Conservation (phyloP, 2,888 invertebrate species). For the Eristalinus aeneus region DNA sequence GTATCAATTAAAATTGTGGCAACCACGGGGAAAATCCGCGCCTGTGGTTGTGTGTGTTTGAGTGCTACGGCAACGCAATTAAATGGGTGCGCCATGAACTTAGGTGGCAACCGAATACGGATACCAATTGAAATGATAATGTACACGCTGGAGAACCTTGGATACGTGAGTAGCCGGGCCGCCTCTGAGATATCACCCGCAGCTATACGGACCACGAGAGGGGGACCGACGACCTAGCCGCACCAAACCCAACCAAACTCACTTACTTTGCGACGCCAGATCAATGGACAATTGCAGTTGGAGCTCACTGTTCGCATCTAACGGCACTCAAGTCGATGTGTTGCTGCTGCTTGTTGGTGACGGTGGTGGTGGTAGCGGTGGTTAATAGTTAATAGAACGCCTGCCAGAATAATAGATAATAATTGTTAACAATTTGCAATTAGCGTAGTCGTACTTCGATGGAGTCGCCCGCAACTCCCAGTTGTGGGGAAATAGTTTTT, state of each 20-base stretch:
- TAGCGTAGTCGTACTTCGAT: conserved; percentile 31
- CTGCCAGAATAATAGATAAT: conserved; percentile 69
- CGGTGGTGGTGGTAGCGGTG: conserved; percentile 28
- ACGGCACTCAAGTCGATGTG: conserved; percentile 29
- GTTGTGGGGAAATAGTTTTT: conserved; percentile 30
- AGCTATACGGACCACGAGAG: conserved; percentile 27
- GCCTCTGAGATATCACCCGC: conserved; percentile 63
- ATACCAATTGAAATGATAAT: conserved; percentile 68
- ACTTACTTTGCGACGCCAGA: neutral
- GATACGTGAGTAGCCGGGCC: conserved; percentile 48
- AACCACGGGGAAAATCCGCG: conserved; percentile 38
- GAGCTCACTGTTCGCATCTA: conserved; percentile 4
- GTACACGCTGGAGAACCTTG: conserved; percentile 55
- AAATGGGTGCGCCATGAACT: conserved; percentile 69
- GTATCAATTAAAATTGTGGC: conserved; percentile 57
- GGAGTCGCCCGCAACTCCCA: conserved; percentile 4
- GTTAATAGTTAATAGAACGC: conserved; percentile 60
- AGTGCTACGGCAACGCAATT: conserved; percentile 56
- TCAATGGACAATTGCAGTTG: conserved; percentile 2
- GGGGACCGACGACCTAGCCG: conserved; percentile 5
- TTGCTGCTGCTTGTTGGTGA: too few relatives aligned
- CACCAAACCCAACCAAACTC: neutral
- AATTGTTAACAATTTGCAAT: conserved; percentile 71
- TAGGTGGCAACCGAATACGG: conserved; percentile 69
- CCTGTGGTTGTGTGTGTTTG: conserved; percentile 29